These are phyloP conservation scores for Steromphala cineraria DNA, from an alignment of 2,888 invertebrate genomes.

Conservation along the genomic window DNA sequence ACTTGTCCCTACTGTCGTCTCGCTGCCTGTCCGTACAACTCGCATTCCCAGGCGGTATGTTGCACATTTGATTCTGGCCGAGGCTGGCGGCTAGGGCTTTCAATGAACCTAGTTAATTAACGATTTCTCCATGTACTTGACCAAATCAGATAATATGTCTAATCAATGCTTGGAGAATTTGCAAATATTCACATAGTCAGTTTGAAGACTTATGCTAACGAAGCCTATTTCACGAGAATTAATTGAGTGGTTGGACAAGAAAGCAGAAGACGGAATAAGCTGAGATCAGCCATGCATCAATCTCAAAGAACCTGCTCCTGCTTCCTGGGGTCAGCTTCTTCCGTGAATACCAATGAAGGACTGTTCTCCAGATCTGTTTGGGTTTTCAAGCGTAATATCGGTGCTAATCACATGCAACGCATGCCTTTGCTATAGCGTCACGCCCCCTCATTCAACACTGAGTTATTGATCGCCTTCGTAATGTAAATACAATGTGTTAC, in stretches of 20 bases:
- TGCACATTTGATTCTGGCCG: slow-evolving; percentile 10
- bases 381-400: not conserved
- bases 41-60: not conserved
- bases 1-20: not conserved
- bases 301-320: too few species aligned
- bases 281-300: too few species aligned
- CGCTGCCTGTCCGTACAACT: not conserved
- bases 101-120: slow-evolving; percentile 10
- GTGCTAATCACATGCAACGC: not conserved
- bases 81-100: slow-evolving; percentile 8
- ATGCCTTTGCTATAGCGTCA: not conserved
- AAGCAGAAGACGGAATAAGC: too few species aligned
- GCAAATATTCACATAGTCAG: slow-evolving; percentile 12
- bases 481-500: too few species aligned
- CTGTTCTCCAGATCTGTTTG: not conserved
- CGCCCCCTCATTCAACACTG: not conserved
- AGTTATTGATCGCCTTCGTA: too few species aligned
- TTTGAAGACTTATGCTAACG: not conserved
- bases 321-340: not conserved
- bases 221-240: slow-evolving; percentile 12
- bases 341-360: not conserved
- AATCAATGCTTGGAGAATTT: slow-evolving; percentile 7
- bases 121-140: slow-evolving; percentile 3
- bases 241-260: not conserved
- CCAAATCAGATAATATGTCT: slow-evolving; percentile 18